phyloP scores from a whole-genome alignment of 2,888 invertebrate species.

The Phaedon cochleariae region DNA sequence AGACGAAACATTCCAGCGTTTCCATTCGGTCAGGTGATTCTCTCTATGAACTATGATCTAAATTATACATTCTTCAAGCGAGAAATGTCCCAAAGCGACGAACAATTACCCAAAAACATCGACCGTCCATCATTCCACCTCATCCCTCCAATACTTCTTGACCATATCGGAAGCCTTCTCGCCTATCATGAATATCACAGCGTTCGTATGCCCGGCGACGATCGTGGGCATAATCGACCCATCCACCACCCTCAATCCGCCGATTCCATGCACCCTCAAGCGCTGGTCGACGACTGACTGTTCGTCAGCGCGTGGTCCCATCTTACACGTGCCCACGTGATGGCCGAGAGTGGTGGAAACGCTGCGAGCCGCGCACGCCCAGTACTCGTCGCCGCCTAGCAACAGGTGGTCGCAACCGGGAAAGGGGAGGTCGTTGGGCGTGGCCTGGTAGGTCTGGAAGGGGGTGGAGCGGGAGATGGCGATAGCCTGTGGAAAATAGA shows the following conservation, averaged over 20 bases:
- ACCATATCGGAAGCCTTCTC: conserved; percentile 69
- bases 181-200: conserved; percentile 68
- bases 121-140: not conserved
- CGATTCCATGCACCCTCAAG: conserved; percentile 65
- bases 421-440: conserved; percentile 67
- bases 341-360: conserved; percentile 78
- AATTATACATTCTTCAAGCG: no score
- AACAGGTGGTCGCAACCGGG: conserved; percentile 71
- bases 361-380: conserved; percentile 77
- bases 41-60: no score
- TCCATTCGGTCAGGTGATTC: no score
- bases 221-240: conserved; percentile 68
- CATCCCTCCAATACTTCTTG: conserved; percentile 59
- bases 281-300: conserved; percentile 64
- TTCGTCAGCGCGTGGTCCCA: conserved; percentile 59
- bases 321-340: conserved; percentile 67
- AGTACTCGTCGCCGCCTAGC: conserved; percentile 75
- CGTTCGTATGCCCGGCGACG: conserved; percentile 67
- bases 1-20: no score
- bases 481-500: conserved; percentile 63
- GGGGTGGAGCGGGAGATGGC: conserved; percentile 64
- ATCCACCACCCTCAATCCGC: conserved; percentile 67
- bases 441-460: conserved; percentile 66
- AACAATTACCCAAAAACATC: not conserved
- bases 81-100: no score